These are phyloP conservation scores for Perca flavescens DNA, from an alignment of 2,113 vertebrate species.

Conservation along the genomic window DNA sequence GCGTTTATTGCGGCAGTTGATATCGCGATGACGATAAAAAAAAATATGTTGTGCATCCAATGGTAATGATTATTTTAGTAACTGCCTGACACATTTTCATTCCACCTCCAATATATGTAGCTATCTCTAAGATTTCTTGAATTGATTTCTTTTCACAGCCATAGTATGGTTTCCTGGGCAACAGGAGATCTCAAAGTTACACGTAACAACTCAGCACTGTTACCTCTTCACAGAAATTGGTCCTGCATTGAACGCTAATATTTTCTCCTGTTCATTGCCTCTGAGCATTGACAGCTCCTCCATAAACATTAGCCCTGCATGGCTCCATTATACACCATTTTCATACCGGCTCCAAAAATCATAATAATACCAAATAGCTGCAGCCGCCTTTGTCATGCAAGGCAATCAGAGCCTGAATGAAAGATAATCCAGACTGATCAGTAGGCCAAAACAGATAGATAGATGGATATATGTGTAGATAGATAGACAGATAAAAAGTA, in stretches of 20 bases:
- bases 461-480: background rate
- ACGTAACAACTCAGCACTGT: background rate
- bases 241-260: background rate
- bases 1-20: no score
- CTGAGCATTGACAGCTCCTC: constrained; percentile 32
- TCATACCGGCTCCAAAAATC: constrained; percentile 27
- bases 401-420: constrained; percentile 34
- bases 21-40: no score
- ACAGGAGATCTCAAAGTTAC: constrained; percentile 11
- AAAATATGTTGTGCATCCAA: no score
- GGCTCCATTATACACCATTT: constrained; percentile 48
- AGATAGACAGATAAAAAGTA: background rate
- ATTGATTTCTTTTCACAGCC: background rate
- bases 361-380: constrained; percentile 51
- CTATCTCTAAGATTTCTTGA: background rate
- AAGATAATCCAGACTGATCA: constrained; percentile 11
- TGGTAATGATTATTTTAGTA: background rate
- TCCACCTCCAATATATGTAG: background rate
- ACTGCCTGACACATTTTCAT: background rate
- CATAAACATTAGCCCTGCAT: constrained; percentile 23
- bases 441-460: constrained; percentile 11
- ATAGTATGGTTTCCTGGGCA: background rate
- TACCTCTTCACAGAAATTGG: background rate
- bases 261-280: background rate
- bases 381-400: constrained; percentile 25